Evolutionary conservation across 92 coral and sea anemone species (phyloP), one percentile per base, ranked within the genome.

Genomic region (Epizoanthus scotinus): DNA sequence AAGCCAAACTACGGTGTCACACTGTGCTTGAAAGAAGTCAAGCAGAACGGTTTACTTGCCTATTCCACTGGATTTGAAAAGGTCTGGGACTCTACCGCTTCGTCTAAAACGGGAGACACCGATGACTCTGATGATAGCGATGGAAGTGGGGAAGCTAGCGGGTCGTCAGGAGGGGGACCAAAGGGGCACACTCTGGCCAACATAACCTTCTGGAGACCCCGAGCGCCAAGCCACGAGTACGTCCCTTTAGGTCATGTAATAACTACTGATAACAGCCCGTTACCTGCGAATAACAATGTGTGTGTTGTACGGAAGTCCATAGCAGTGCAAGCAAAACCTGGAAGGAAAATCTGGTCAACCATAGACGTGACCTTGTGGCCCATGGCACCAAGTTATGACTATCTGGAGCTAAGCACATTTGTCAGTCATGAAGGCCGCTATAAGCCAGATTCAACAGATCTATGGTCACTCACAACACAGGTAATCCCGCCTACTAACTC

Each of bases 171-270:
- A 44, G 90, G 87, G 47, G 83, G 79, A 9, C 71, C 83, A 54
- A 62, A 21, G 6, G 34, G 56, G 25, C 55, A 31, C 9, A 61
- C 78, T 17, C 73, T 68, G 28, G 34, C 52, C 7, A 42, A 82
- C 40, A 62, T 92, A 6, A 88, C 97, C 2, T 86, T 92, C 68
- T 92, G 97, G 97, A 77, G 82, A 42, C 91, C 97, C 7, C 78
- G 55, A 31, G 91, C 81, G 59, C 97, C 97, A 1, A 77, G 68
- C 61, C 63, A 82, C 55, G 59, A 87, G 53, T 92, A 84, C 71
- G 89, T 84, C 55, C 71, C 86, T 24, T 29, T 92, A 0, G 97
- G 97, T 19, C 86, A 89, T 60, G 72, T 92, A 26, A 86, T 83
- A 44, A 84, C 97, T 5, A 89, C 93, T 31, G 83, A 78, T 29